A percentile compares a stretch with the other conserved stretches of the same genome.
These are phyloP conservation scores for Xiphophorus birchmanni DNA, from an alignment of 2,797 vertebrate genomes.

Conservation along the genomic window DNA sequence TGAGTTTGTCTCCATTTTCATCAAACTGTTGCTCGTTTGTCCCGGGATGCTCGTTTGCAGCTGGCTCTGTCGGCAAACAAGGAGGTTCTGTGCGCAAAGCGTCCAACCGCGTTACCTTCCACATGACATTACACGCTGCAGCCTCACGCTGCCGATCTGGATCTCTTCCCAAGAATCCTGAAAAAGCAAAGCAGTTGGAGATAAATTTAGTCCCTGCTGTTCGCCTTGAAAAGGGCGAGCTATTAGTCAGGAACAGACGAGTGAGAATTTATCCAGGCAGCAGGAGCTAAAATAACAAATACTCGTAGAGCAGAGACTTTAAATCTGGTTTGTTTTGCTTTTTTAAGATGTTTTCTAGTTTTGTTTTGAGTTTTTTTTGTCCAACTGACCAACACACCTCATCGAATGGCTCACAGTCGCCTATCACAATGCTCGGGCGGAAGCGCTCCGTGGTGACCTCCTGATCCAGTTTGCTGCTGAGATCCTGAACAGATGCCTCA, in stretches of 20 bases:
- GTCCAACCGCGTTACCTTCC: constrained; percentile 81
- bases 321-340: background rate
- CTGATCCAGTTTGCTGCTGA: constrained; percentile 84
- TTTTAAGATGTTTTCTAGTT: background rate
- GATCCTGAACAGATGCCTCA: constrained; percentile 87
- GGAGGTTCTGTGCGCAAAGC: constrained; percentile 17
- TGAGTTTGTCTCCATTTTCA: background rate
- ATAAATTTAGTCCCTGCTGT: constrained; percentile 60
- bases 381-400: constrained; percentile 80
- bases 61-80: constrained; percentile 8
- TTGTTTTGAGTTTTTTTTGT: background rate
- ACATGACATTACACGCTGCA: constrained; percentile 88
- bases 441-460: constrained; percentile 85
- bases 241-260: constrained; percentile 59
- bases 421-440: constrained; percentile 89
- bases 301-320: background rate
- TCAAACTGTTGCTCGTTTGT: background rate
- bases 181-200: constrained; percentile 58
- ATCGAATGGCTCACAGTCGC: constrained; percentile 85
- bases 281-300: constrained; percentile 24
- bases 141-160: constrained; percentile 85
- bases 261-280: constrained; percentile 24
- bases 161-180: constrained; percentile 92
- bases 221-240: constrained; percentile 51
- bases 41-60: background rate